Evolutionary conservation across 1,140 invertebrate genomes (phyloP).

Genomic region (Musca domestica): DNA sequence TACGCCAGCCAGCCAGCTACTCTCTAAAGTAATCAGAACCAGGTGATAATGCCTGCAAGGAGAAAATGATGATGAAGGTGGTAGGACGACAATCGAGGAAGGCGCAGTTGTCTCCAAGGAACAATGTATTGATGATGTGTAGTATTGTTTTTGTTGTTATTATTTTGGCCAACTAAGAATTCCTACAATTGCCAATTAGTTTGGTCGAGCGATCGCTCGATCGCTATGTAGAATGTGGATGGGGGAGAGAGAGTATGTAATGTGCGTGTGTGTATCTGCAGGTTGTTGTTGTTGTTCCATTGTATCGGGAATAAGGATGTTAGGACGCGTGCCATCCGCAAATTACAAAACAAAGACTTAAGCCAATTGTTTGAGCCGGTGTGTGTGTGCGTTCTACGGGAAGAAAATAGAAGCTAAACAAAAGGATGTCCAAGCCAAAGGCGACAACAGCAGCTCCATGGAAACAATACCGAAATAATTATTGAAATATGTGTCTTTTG

Average conservation of each 20-base stretch:
- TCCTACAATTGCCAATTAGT: slow-evolving; percentile 12
- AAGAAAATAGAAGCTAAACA: not conserved
- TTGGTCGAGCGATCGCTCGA: not conserved
- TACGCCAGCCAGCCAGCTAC: too few relatives aligned
- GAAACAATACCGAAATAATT: not conserved
- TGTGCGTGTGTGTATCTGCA: not conserved
- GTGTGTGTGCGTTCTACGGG: not conserved
- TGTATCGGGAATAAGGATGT: slow-evolving; percentile 2
- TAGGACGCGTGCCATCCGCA: slow-evolving; percentile 23
- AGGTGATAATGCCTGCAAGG: slow-evolving; percentile 10
- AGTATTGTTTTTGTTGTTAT: too few relatives aligned
- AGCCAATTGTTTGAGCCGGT: too few relatives aligned
- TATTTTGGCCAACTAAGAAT: too few relatives aligned
- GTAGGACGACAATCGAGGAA: too few relatives aligned
- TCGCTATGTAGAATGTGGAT: too few relatives aligned
- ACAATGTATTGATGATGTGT: too few relatives aligned
- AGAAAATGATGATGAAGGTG: not conserved
- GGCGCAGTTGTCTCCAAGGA: too few relatives aligned
- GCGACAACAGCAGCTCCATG: not conserved
- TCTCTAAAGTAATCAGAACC: slow-evolving; percentile 12
- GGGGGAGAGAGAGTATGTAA: not conserved
- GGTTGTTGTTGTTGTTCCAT: too few relatives aligned
- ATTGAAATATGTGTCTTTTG: slow-evolving; percentile 10
- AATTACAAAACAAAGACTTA: slow-evolving; percentile 19
- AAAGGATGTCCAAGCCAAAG: not conserved